phyloP scores from a whole-genome alignment of 2,797 vertebrate genomes.

The Ctenochaetus hawaiiensis region DNA sequence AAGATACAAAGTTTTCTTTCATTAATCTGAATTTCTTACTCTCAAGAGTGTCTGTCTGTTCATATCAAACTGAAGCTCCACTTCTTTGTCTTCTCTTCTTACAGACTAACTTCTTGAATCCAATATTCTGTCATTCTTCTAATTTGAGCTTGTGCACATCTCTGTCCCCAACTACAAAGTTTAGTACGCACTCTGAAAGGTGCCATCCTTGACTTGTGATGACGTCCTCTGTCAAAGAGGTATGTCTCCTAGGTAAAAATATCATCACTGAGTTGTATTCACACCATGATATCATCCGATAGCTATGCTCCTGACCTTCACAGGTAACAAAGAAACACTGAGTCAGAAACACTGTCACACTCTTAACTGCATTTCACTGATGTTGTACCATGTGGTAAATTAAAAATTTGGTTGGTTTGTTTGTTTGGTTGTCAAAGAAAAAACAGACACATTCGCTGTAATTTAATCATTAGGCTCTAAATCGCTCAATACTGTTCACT shows the following conservation, averaged over 20 bases:
- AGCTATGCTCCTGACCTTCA: conserved; percentile 47
- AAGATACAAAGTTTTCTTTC: not conserved
- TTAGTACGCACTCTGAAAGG: conserved; percentile 21
- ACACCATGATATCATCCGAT: conserved; percentile 37
- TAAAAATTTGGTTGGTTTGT: conserved; percentile 23
- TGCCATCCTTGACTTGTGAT: conserved; percentile 20
- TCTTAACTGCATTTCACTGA: conserved; percentile 32
- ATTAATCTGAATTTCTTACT: conserved; percentile 23
- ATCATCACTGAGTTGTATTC: conserved; percentile 46
- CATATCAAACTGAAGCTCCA: conserved; percentile 6
- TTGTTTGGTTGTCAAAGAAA: conserved; percentile 30
- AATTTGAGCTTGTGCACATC: conserved; percentile 15
- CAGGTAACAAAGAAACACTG: conserved; percentile 7
- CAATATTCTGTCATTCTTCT: conserved; percentile 30
- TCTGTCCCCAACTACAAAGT: not conserved
- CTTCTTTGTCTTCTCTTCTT: conserved; percentile 4
- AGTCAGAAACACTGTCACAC: not conserved
- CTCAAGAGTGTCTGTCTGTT: conserved; percentile 34
- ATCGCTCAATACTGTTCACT: not conserved
- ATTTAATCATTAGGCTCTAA: conserved; percentile 22
- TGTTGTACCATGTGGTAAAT: not conserved
- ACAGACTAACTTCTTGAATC: conserved; percentile 16
- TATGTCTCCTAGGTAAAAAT: conserved; percentile 33
- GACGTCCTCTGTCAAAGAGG: conserved; percentile 22
- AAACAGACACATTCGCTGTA: conserved; percentile 14